Conservation (phyloP, 2,888 invertebrate genomes). For the Pandemis cinnamomeana region DNA sequence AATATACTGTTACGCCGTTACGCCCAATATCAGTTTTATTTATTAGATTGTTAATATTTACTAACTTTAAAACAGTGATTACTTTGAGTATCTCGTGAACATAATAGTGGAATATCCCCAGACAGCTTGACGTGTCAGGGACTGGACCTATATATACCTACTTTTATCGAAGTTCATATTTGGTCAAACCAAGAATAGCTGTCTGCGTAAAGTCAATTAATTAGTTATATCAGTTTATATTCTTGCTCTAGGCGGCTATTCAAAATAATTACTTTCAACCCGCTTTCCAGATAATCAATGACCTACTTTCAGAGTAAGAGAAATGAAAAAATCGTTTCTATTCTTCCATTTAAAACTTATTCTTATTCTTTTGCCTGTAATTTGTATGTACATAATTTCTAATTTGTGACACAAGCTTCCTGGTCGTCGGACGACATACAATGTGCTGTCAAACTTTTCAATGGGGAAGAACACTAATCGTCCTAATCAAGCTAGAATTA, state of each 20-base stretch:
- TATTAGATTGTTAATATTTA: conserved; percentile 12
- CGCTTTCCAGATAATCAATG: too few species aligned
- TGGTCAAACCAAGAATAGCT: conserved; percentile 11
- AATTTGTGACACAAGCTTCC: too few species aligned
- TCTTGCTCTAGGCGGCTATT: not conserved
- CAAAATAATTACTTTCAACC: too few species aligned
- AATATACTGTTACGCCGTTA: too few species aligned
- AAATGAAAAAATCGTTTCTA: too few species aligned
- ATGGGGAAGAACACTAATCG: too few species aligned
- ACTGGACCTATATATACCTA: not conserved
- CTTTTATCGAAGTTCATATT: conserved; percentile 19
- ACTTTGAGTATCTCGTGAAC: not conserved
- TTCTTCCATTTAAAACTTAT: too few species aligned
- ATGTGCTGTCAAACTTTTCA: too few species aligned
- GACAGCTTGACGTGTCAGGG: conserved; percentile 22
- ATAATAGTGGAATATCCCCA: conserved; percentile 41
- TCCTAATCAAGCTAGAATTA: too few species aligned
- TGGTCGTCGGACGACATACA: not conserved
- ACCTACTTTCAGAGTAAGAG: too few species aligned
- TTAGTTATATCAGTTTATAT: not conserved
- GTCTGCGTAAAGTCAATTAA: not conserved
- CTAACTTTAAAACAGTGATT: not conserved
- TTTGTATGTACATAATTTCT: too few species aligned
- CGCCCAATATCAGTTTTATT: not conserved
- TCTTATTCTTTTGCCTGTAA: too few species aligned